phyloP scores from a whole-genome alignment of 2,797 vertebrate genomes.

The Myotis findleyi region DNA sequence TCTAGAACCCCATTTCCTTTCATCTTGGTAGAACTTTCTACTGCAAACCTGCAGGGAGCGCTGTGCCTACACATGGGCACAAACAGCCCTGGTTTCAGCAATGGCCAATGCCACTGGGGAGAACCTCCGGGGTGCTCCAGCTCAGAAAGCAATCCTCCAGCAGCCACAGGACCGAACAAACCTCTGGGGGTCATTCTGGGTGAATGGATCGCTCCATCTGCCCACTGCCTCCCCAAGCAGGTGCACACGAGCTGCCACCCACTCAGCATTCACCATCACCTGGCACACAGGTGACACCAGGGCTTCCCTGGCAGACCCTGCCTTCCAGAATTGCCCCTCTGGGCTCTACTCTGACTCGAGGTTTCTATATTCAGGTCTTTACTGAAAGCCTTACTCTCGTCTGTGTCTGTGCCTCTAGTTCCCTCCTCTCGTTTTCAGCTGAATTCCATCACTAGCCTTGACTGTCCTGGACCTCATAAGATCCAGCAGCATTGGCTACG shows the following conservation, averaged over 20 bases:
- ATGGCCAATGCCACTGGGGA: background rate
- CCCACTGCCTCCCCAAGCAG: background rate
- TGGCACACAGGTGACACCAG: background rate
- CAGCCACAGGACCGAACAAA: background rate
- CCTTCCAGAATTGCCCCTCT: background rate
- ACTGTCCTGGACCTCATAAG: background rate
- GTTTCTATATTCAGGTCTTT: slow-evolving; percentile 18
- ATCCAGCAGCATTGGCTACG: background rate
- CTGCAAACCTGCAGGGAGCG: background rate
- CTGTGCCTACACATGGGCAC: background rate
- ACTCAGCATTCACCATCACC: background rate
- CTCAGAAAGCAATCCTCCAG: background rate
- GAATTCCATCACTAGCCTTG: background rate
- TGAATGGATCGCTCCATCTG: background rate
- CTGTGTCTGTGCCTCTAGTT: background rate
- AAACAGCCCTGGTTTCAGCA: background rate
- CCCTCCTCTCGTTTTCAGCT: slow-evolving; percentile 19
- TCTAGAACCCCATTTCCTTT: background rate
- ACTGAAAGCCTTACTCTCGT: slow-evolving; percentile 12
- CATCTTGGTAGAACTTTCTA: background rate
- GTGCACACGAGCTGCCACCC: background rate
- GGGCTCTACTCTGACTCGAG: background rate
- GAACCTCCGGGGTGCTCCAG: background rate
- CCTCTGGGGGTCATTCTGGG: background rate
- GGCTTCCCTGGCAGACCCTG: background rate